Evolutionary conservation across 2,888 invertebrate species (phyloP).

Genomic region (Lithosia quadra): DNA sequence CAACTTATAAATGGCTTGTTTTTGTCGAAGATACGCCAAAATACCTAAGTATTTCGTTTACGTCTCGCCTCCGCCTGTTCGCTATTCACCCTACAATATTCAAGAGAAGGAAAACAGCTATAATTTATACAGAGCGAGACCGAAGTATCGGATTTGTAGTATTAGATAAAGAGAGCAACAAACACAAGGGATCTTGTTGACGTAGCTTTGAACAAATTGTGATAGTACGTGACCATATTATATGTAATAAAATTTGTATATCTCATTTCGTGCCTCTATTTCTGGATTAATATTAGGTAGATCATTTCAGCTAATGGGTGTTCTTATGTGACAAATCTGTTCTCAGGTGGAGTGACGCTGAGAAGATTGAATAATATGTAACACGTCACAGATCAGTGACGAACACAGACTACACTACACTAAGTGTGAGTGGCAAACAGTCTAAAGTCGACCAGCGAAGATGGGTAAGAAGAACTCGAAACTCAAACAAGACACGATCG

Average conservation of each 20-base stretch:
- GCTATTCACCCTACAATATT: slow-evolving; percentile 67
- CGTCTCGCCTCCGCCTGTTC: slow-evolving; percentile 56
- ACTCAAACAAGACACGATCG: slow-evolving; percentile 97
- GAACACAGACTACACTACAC: slow-evolving; percentile 48
- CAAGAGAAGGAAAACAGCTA: slow-evolving; percentile 76
- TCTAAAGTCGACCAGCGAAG: slow-evolving; percentile 63
- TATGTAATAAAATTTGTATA: slow-evolving; percentile 37
- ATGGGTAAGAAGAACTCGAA: slow-evolving; percentile 99
- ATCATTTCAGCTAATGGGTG: slow-evolving; percentile 14
- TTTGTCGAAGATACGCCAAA: slow-evolving; percentile 73
- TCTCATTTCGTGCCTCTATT: slow-evolving; percentile 20
- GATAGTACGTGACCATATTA: slow-evolving; percentile 57
- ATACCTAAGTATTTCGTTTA: slow-evolving; percentile 73
- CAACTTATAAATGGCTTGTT: slow-evolving; percentile 77
- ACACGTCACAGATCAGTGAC: slow-evolving; percentile 65
- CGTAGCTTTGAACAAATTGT: slow-evolving; percentile 60
- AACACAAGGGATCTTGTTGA: slow-evolving; percentile 56
- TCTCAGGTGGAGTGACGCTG: slow-evolving; percentile 67
- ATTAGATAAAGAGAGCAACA: slow-evolving; percentile 54
- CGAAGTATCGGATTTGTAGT: slow-evolving; percentile 46
- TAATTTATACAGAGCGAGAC: slow-evolving; percentile 72
- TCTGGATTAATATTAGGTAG: slow-evolving; percentile 12
- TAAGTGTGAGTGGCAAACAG: slow-evolving; percentile 55
- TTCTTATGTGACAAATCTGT: slow-evolving; percentile 43
- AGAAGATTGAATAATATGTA: slow-evolving; percentile 74